A percentile compares a stretch with the other conserved stretches of the same genome.
Conservation (phyloP, 2,113 vertebrate species). For the Ifrita kowaldi region DNA sequence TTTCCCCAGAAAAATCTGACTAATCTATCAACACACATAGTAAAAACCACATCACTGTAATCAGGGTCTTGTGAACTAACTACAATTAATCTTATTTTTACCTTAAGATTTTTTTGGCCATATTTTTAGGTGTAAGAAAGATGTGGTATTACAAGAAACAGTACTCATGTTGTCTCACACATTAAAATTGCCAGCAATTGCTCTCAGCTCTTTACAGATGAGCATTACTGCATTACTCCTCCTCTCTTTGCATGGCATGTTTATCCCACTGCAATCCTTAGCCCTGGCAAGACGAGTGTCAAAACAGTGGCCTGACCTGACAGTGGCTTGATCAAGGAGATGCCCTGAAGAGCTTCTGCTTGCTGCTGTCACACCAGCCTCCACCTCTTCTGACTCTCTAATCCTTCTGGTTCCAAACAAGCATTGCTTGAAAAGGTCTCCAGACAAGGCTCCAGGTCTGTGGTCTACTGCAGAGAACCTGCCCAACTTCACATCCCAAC, state of each 20-base stretch:
- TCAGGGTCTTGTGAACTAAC: not conserved
- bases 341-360: not conserved
- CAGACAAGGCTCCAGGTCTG: not conserved
- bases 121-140: not conserved
- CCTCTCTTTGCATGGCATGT: not conserved
- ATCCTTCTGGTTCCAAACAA: not conserved
- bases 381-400: not conserved
- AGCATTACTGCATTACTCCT: not conserved
- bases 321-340: not conserved
- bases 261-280: not conserved
- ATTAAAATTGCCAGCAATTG: not conserved
- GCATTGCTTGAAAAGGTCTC: not conserved
- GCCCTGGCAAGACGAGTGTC: not conserved
- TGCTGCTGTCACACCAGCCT: not conserved
- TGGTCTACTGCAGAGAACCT: not conserved
- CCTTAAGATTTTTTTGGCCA: not conserved
- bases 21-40: not conserved
- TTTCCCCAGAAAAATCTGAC: not conserved
- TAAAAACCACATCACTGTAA: not conserved
- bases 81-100: not conserved
- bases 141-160: not conserved
- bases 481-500: not conserved
- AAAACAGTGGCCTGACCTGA: not conserved
- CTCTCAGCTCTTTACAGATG: not conserved
- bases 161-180: not conserved